A percentile compares a stretch with the other conserved stretches of the same genome.
Evolutionary conservation across 2,888 invertebrate species (phyloP).

Genomic region (Clostera curtula): DNA sequence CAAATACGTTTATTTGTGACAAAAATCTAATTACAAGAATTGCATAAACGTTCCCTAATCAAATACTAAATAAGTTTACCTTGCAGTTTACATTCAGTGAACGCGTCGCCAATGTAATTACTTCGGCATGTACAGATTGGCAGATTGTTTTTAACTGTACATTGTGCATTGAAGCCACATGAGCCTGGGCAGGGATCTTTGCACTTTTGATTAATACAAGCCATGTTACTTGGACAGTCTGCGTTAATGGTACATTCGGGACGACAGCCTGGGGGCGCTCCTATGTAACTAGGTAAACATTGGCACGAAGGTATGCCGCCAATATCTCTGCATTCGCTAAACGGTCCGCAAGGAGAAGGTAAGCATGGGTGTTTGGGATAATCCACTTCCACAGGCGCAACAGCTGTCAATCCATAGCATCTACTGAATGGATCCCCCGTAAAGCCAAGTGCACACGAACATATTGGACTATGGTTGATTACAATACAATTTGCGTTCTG

Average conservation of each 20-base stretch:
- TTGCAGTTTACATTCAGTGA: slow-evolving; percentile 74
- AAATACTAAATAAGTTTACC: slow-evolving; percentile 40
- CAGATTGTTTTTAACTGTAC: slow-evolving; percentile 80
- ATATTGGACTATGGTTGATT: slow-evolving; percentile 82
- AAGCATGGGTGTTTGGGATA: slow-evolving; percentile 70
- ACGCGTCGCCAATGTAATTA: slow-evolving; percentile 84
- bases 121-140: slow-evolving; percentile 83
- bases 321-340: slow-evolving; percentile 77
- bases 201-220: slow-evolving; percentile 86
- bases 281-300: slow-evolving; percentile 78
- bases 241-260: slow-evolving; percentile 82
- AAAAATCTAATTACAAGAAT: too few species aligned
- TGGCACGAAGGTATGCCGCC: slow-evolving; percentile 78
- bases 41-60: too few species aligned
- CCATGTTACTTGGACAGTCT: slow-evolving; percentile 83
- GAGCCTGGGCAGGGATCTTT: slow-evolving; percentile 88
- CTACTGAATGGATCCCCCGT: slow-evolving; percentile 80
- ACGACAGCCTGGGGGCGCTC: slow-evolving; percentile 81
- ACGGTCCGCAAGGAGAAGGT: slow-evolving; percentile 80
- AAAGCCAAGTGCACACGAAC: slow-evolving; percentile 76
- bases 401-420: slow-evolving; percentile 56
- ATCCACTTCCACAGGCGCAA: slow-evolving; percentile 30
- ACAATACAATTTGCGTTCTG: slow-evolving; percentile 82
- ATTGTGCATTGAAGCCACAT: slow-evolving; percentile 79
- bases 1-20: too few species aligned